Evolutionary conservation across 1,140 invertebrate genomes (phyloP).

Genomic region (Ooceraea biroi): DNA sequence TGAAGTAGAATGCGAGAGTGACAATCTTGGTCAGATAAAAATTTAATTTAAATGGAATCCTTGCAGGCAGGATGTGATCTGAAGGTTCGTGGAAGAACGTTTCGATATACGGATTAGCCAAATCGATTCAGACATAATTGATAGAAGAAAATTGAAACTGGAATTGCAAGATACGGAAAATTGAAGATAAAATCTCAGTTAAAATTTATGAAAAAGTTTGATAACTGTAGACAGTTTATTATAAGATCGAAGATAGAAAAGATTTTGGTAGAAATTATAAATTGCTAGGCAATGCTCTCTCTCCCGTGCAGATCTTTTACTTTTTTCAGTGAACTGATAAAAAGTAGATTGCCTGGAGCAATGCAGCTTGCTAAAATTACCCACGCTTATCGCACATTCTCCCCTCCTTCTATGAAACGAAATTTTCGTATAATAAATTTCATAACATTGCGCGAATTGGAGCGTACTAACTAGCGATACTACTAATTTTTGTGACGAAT

Average conservation of each 20-base stretch:
- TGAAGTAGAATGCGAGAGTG: constrained; percentile 10
- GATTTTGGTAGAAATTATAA: constrained; percentile 51
- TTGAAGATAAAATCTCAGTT: not conserved
- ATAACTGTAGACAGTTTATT: constrained; percentile 10
- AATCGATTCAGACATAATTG: not conserved
- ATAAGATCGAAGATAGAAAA: not conserved
- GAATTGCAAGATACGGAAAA: not conserved
- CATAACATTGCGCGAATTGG: constrained; percentile 57
- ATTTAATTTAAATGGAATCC: constrained; percentile 29
- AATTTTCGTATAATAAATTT: constrained; percentile 61
- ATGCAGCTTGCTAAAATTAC: constrained; percentile 60
- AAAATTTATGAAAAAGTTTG: constrained; percentile 6
- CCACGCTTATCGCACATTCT: constrained; percentile 51
- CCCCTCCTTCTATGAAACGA: constrained; percentile 43
- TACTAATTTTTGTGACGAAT: constrained; percentile 53
- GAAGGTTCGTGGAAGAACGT: constrained; percentile 3
- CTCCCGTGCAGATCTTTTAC: constrained; percentile 26
- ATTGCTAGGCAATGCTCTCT: constrained; percentile 50
- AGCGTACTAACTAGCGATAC: constrained; percentile 36
- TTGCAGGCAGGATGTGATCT: not conserved
- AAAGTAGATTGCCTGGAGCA: constrained; percentile 53
- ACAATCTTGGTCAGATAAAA: constrained; percentile 23
- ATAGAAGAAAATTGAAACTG: not conserved
- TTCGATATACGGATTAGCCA: not conserved
- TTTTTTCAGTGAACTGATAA: constrained; percentile 57